phyloP scores from a whole-genome alignment of 1,140 invertebrate species.

The Pseudobourletiella spinata region DNA sequence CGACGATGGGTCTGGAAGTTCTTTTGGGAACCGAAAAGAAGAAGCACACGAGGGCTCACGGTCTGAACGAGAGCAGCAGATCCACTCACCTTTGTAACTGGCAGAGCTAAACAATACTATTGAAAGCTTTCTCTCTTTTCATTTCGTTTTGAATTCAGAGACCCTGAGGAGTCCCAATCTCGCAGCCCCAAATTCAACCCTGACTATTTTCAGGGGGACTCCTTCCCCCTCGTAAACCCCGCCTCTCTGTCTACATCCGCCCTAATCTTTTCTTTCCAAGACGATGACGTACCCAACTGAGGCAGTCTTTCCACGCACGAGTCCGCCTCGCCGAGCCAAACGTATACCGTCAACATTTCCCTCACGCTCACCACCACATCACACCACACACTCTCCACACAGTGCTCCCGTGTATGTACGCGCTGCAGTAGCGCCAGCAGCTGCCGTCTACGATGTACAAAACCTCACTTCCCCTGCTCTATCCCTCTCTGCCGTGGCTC shows the following conservation, averaged over 20 bases:
- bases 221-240: slow-evolving; percentile 14
- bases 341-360: too few species aligned
- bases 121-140: slow-evolving; percentile 21
- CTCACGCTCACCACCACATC: background rate
- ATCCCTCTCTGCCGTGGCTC: too few species aligned
- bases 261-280: slow-evolving; percentile 31
- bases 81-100: slow-evolving; percentile 22
- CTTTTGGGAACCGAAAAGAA: too few species aligned
- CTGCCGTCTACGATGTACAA: too few species aligned
- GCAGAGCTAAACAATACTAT: slow-evolving; percentile 21
- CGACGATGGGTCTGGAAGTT: too few species aligned
- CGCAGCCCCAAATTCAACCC: background rate
- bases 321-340: too few species aligned
- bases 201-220: slow-evolving; percentile 9
- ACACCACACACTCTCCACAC: background rate
- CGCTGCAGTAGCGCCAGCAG: too few species aligned
- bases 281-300: slow-evolving; percentile 13
- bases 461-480: too few species aligned
- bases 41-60: slow-evolving; percentile 1
- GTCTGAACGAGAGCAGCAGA: slow-evolving; percentile 8
- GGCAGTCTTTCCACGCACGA: background rate
- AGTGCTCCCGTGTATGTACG: background rate
- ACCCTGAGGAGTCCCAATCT: slow-evolving; percentile 3
- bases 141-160: slow-evolving; percentile 7
- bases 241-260: slow-evolving; percentile 31